phyloP scores from a whole-genome alignment of 2,113 vertebrate species.

The Ceyx cyanopectus region DNA sequence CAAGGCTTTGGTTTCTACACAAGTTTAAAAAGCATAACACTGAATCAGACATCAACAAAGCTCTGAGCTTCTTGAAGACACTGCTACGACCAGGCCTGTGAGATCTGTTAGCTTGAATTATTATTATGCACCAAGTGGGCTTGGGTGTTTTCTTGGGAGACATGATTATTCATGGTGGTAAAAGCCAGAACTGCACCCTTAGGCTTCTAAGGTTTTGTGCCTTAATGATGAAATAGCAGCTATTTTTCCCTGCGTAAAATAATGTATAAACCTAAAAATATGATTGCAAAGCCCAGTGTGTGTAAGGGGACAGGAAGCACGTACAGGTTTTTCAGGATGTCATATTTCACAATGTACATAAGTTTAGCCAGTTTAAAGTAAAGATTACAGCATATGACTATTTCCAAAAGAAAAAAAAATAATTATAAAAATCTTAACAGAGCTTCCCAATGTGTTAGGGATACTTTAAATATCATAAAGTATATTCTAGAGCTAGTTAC shows the following conservation, averaged over 20 bases:
- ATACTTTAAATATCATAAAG: neutral
- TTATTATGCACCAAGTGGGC: fast-evolving
- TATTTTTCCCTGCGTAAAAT: neutral
- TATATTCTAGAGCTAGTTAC: neutral
- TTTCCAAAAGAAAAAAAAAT: neutral
- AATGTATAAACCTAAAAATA: neutral
- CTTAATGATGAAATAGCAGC: neutral
- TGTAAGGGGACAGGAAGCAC: neutral
- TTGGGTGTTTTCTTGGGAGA: neutral
- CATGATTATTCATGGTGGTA: neutral
- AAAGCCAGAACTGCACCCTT: neutral
- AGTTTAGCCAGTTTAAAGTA: neutral
- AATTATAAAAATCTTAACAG: neutral
- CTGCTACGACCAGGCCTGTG: neutral
- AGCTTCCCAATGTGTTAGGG: neutral
- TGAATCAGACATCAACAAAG: neutral
- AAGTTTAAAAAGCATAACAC: neutral
- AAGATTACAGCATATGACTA: neutral
- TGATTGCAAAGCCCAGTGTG: neutral
- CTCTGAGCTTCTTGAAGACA: neutral
- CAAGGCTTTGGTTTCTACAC: neutral
- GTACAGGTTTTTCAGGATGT: neutral
- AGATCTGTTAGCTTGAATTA: neutral
- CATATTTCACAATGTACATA: neutral
- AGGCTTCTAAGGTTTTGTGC: neutral